These are phyloP conservation scores for Mythimna ferrago DNA, from an alignment of 2,888 invertebrate species.

Conservation along the genomic window DNA sequence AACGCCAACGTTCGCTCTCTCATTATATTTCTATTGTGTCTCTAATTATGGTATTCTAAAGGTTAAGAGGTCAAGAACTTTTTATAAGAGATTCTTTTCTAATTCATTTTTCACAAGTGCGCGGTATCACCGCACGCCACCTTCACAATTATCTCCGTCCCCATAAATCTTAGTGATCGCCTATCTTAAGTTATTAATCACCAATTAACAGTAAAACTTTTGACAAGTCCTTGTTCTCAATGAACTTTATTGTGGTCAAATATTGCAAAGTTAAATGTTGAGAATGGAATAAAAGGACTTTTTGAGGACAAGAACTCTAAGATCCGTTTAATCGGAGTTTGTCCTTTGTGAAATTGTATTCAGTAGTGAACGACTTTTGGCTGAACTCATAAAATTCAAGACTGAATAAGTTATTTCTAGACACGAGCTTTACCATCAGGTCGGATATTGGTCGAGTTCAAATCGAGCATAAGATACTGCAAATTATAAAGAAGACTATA, in stretches of 20 bases:
- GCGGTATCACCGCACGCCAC: conserved; percentile 4
- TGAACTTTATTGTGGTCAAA: conserved; percentile 44
- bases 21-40: too few relatives aligned
- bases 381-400: too few relatives aligned
- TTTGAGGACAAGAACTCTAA: conserved; percentile 3
- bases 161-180: conserved; percentile 46
- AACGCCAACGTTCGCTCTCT: too few relatives aligned
- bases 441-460: too few relatives aligned
- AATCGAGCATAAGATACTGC: not conserved
- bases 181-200: conserved; percentile 51
- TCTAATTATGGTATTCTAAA: too few relatives aligned
- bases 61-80: not conserved
- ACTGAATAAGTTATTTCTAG: too few relatives aligned
- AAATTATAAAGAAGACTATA: not conserved
- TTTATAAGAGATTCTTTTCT: too few relatives aligned
- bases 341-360: conserved; percentile 10
- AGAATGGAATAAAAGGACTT: conserved; percentile 17
- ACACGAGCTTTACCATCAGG: too few relatives aligned
- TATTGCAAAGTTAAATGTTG: conserved; percentile 33
- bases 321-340: conserved; percentile 1
- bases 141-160: conserved; percentile 17
- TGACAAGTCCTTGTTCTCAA: conserved; percentile 36
- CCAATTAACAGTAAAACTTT: conserved; percentile 40
- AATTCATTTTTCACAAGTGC: not conserved
- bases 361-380: too few relatives aligned